A percentile compares a stretch with the other conserved stretches of the same genome.
phyloP scores from a whole-genome alignment of 1,140 invertebrate genomes.

The Zaprionus ornatus region DNA sequence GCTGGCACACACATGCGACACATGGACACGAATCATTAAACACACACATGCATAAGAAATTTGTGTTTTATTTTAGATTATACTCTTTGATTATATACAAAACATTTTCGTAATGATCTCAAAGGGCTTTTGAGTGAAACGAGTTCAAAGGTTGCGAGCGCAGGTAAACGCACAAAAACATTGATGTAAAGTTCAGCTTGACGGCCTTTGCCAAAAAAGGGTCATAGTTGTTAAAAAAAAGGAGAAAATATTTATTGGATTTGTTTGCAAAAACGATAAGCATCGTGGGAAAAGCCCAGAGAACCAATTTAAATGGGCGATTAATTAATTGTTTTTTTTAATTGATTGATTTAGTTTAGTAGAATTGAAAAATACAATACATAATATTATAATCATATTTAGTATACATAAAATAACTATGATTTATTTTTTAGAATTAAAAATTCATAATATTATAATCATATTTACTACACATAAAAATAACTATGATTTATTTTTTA shows the following conservation, averaged over 20 bases:
- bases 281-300: neutral
- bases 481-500: neutral
- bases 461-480: too few relatives aligned
- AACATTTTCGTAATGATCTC: constrained; percentile 15
- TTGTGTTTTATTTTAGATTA: constrained; percentile 23
- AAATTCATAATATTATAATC: too few relatives aligned
- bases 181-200: neutral
- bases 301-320: neutral
- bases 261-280: neutral
- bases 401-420: too few relatives aligned
- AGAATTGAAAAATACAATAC: too few relatives aligned
- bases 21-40: constrained; percentile 37
- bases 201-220: neutral
- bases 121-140: neutral
- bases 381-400: too few relatives aligned
- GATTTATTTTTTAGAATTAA: too few relatives aligned
- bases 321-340: neutral
- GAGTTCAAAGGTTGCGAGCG: neutral
- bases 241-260: neutral
- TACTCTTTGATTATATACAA: neutral
- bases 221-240: neutral
- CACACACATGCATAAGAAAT: constrained; percentile 15
- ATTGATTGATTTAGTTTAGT: neutral
- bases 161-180: neutral
- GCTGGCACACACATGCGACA: constrained; percentile 27